These are phyloP conservation scores for Lepeophtheirus nordmannii DNA, from an alignment of 2,888 invertebrate species.

Conservation along the genomic window DNA sequence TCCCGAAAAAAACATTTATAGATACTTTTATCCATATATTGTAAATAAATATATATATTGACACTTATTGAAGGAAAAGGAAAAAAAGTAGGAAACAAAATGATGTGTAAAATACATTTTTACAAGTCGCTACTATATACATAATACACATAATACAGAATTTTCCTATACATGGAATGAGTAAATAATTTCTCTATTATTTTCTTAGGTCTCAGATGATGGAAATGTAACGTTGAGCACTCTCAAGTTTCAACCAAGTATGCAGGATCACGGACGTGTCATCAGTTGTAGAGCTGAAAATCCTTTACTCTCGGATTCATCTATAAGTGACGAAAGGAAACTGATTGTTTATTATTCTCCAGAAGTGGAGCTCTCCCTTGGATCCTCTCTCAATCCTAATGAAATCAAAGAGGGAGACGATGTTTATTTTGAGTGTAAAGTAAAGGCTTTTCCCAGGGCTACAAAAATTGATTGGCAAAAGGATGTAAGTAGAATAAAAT, in stretches of 20 bases:
- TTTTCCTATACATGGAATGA: neutral
- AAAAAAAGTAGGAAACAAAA: too few relatives aligned
- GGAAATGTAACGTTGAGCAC: conserved; percentile 65
- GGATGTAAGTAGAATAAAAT: conserved; percentile 50
- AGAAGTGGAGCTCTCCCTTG: conserved; percentile 59
- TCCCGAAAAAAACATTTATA: too few relatives aligned
- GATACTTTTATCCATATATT: too few relatives aligned
- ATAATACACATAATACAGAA: neutral
- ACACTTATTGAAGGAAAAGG: too few relatives aligned
- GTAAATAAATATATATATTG: too few relatives aligned
- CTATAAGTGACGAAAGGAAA: conserved; percentile 59
- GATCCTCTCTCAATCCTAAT: conserved; percentile 64
- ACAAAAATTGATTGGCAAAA: conserved; percentile 71
- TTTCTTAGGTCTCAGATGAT: conserved; percentile 46
- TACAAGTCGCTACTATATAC: too few relatives aligned
- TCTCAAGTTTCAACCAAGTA: conserved; percentile 54
- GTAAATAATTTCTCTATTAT: neutral
- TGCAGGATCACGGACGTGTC: conserved; percentile 59
- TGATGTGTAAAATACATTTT: too few relatives aligned
- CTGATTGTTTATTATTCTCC: conserved; percentile 75
- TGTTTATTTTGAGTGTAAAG: conserved; percentile 82
- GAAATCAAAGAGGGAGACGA: conserved; percentile 84
- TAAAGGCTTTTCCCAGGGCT: conserved; percentile 69
- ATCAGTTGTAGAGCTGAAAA: conserved; percentile 69
- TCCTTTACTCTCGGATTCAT: conserved; percentile 33